A percentile compares a stretch with the other conserved stretches of the same genome.
Conservation (phyloP, 2,888 invertebrate genomes). For the Hemaris fuciformis region DNA sequence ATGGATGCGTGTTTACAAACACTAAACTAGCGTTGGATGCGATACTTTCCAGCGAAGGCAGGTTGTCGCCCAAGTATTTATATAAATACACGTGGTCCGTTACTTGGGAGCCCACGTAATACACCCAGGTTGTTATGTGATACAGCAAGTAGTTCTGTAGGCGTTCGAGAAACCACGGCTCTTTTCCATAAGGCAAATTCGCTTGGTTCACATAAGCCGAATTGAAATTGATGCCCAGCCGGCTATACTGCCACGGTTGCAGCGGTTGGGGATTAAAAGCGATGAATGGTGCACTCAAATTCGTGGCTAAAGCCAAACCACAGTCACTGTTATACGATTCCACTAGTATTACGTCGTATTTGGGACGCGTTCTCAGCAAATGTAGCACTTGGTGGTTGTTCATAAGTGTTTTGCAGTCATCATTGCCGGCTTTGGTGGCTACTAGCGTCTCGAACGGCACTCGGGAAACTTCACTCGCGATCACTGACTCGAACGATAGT, state of each 20-base stretch:
- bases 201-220: slow-evolving; percentile 75
- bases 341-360: slow-evolving; percentile 86
- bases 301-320: slow-evolving; percentile 84
- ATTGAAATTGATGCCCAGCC: slow-evolving; percentile 76
- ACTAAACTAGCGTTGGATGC: slow-evolving; percentile 80
- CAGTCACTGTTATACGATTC: slow-evolving; percentile 90
- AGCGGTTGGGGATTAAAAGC: slow-evolving; percentile 79
- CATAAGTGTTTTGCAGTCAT: slow-evolving; percentile 74
- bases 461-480: slow-evolving; percentile 70
- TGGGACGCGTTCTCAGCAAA: slow-evolving; percentile 71
- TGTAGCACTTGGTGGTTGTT: slow-evolving; percentile 77
- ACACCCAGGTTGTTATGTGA: slow-evolving; percentile 70
- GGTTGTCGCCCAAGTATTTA: slow-evolving; percentile 74
- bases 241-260: slow-evolving; percentile 78
- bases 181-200: slow-evolving; percentile 65
- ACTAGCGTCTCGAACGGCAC: slow-evolving; percentile 74
- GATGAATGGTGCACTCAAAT: slow-evolving; percentile 84
- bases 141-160: slow-evolving; percentile 67
- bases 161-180: slow-evolving; percentile 73
- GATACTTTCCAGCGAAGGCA: slow-evolving; percentile 80
- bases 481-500: slow-evolving; percentile 73
- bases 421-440: slow-evolving; percentile 73
- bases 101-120: slow-evolving; percentile 70
- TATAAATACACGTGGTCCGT: slow-evolving; percentile 71
- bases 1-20: slow-evolving; percentile 85